A percentile compares a stretch with the other conserved stretches of the same genome.
Evolutionary conservation across 1,140 invertebrate genomes (phyloP).

Genomic region (Vanessa tameamea): DNA sequence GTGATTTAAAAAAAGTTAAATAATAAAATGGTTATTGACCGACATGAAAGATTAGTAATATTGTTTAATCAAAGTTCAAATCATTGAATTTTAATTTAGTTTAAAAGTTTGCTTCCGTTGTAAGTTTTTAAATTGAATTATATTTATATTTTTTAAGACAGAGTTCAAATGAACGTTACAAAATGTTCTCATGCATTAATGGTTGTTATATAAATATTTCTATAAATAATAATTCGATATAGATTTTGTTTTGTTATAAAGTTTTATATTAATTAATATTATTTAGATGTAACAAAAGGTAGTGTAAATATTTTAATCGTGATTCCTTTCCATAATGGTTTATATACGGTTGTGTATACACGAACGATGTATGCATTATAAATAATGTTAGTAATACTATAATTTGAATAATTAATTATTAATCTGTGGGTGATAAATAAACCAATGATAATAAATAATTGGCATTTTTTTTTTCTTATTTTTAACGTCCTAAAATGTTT

Average conservation of each 20-base stretch:
- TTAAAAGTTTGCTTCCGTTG: no score
- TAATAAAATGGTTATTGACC: no score
- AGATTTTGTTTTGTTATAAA: slow-evolving; percentile 22
- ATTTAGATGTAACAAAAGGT: not conserved
- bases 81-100: no score
- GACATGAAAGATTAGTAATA: no score
- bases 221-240: slow-evolving; percentile 1
- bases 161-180: not conserved
- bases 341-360: slow-evolving; percentile 21
- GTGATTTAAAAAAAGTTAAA: no score
- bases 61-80: no score
- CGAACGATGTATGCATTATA: slow-evolving; percentile 18
- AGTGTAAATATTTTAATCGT: slow-evolving; percentile 17
- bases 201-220: slow-evolving; percentile 8
- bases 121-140: no score
- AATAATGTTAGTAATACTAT: slow-evolving; percentile 17
- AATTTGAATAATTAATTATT: slow-evolving; percentile 10
- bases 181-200: not conserved
- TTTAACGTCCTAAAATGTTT: not conserved
- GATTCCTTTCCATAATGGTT: slow-evolving; percentile 7
- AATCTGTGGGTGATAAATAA: slow-evolving; percentile 51
- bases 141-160: not conserved
- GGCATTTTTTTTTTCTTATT: slow-evolving; percentile 17
- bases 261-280: slow-evolving; percentile 15
- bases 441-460: slow-evolving; percentile 47